Evolutionary conservation across 2,888 invertebrate species (phyloP), one percentile per base, ranked within the genome.

Genomic region (Lochmaea crataegi): DNA sequence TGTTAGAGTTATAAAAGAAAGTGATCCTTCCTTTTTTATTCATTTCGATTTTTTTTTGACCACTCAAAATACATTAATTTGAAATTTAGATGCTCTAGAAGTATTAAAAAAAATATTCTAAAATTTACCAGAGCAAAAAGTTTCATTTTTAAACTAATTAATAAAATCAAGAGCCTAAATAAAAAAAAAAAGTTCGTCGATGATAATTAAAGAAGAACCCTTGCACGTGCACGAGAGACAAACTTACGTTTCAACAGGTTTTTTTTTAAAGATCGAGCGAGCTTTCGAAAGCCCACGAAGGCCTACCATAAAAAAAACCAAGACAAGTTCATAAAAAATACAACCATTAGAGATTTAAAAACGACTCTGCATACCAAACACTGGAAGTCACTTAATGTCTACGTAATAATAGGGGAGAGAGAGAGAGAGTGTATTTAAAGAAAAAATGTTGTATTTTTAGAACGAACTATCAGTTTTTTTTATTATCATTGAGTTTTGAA

Each of bases 331-430:
- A 69, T 70, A 74, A 74, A 76, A 76, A 76, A 65, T 60, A 64
- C 64, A 68, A 65, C 74, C 69, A 75, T 75, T 73, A 73, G 75
- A 74, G 32, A 64, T 74, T 74, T 71, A 69, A 45, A 53, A 61
- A 65, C 57, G 68, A 63, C 63, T 61, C 71, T 60, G 68, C 74
- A 77, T 77, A 75, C 77, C 77, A 77, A 32, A 77, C 75, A 77
- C 77, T 77, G 72, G 77, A 74, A 77, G 77, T 74, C 75, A 74
- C 75, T 77, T 76, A 71, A 75, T 75, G 72, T 73, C 69, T 60
- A 65, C 68, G 70, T 77, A 77, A 77, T 77, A 74, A 77, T 72
- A 75, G 75, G 75, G 72, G 69, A 42, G 53, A 51, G 72, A 73
- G 70, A 76, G 70, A 45, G 45, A 56, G 70, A 71, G 65, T 72